Evolutionary conservation across 2,888 invertebrate genomes (phyloP).

Genomic region (Cephus sareptanus): DNA sequence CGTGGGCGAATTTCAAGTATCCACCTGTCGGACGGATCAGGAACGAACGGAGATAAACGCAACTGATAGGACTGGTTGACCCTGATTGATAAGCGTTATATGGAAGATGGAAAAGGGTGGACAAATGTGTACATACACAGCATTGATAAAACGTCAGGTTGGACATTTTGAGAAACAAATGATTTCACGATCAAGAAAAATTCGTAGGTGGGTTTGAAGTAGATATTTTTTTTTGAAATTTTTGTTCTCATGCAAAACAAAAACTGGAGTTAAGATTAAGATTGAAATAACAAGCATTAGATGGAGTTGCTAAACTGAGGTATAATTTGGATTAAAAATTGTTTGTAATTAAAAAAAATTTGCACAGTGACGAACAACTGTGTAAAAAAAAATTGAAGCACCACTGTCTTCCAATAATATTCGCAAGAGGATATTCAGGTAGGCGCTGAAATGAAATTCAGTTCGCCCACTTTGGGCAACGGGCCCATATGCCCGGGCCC

Average conservation of each 20-base stretch:
- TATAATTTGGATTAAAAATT: background rate
- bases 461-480: conserved; percentile 3
- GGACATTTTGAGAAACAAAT: no score
- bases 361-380: background rate
- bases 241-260: background rate
- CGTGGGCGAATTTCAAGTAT: background rate
- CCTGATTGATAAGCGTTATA: background rate
- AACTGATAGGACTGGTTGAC: background rate
- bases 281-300: no score
- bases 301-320: no score
- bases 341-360: background rate
- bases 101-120: background rate
- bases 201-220: no score
- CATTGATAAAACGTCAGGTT: no score
- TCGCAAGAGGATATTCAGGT: background rate
- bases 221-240: background rate
- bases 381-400: background rate
- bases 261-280: background rate
- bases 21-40: background rate
- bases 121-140: background rate
- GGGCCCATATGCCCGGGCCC: background rate
- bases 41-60: background rate
- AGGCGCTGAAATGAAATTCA: background rate
- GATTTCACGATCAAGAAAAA: no score
- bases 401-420: background rate